These are phyloP conservation scores for Ptychochromis oligacanthus DNA, from an alignment of 2,113 vertebrate genomes.

Conservation along the genomic window DNA sequence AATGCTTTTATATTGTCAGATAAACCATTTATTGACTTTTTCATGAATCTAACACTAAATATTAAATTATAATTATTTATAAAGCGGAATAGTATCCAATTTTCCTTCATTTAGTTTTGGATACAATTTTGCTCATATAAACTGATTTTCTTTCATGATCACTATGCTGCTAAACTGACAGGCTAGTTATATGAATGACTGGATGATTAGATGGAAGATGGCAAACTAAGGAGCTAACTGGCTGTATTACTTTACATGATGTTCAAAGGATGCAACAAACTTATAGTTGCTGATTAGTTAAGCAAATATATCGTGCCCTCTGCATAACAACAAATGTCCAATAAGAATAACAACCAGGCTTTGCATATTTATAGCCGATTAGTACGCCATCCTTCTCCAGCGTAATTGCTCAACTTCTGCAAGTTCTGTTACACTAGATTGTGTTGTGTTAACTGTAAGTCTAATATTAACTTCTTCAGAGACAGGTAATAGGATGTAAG, in stretches of 20 bases:
- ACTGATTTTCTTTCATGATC: not conserved
- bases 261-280: not conserved
- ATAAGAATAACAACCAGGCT: not conserved
- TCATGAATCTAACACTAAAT: not conserved
- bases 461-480: conserved; percentile 48
- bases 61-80: not conserved
- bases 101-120: not conserved
- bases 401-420: not conserved
- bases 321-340: not conserved
- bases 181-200: not conserved
- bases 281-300: not conserved
- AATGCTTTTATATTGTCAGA: too few species aligned
- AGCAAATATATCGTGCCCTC: not conserved
- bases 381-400: not conserved
- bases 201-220: not conserved
- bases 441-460: conserved; percentile 9
- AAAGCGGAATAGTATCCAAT: not conserved
- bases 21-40: not conserved
- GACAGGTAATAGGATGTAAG: conserved; percentile 23
- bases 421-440: conserved; percentile 3
- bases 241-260: not conserved
- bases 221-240: not conserved
- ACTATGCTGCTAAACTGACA: not conserved
- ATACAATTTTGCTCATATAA: not conserved
- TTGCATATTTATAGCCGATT: not conserved